Percentiles rank a stretch among this genome's conserved stretches.
Evolutionary conservation across 2,797 vertebrate species (phyloP).

Genomic region (Naso thynnoides): DNA sequence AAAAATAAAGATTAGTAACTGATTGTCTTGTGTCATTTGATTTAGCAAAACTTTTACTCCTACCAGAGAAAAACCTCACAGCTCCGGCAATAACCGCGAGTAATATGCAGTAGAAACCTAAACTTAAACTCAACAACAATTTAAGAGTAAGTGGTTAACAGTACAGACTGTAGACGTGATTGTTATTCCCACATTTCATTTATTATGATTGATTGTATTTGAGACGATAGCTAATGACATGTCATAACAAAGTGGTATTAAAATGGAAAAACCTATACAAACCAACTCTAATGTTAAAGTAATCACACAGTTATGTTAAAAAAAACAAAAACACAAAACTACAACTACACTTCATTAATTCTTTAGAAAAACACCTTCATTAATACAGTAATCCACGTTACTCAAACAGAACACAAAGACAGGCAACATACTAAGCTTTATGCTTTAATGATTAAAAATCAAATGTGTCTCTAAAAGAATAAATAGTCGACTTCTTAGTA

Average conservation of each 20-base stretch:
- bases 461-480: slow-evolving; percentile 29
- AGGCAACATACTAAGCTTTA: slow-evolving; percentile 21
- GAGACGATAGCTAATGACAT: slow-evolving; percentile 34
- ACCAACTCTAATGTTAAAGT: slow-evolving; percentile 41
- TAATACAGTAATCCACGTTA: slow-evolving; percentile 39
- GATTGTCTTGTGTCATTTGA: neutral
- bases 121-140: neutral
- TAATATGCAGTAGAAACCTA: neutral
- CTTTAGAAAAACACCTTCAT: slow-evolving; percentile 63
- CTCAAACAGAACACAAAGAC: slow-evolving; percentile 34
- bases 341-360: slow-evolving; percentile 21
- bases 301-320: slow-evolving; percentile 39
- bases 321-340: slow-evolving; percentile 19
- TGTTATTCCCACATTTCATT: slow-evolving; percentile 36
- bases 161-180: neutral
- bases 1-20: slow-evolving; percentile 53
- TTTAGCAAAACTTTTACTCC: neutral
- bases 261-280: slow-evolving; percentile 41
- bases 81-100: neutral
- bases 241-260: slow-evolving; percentile 28
- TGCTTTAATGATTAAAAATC: slow-evolving; percentile 29
- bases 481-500: slow-evolving; percentile 37
- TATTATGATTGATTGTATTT: slow-evolving; percentile 53
- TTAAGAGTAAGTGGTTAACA: slow-evolving; percentile 8
- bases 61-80: neutral